Conservation (phyloP, 2,888 invertebrate genomes). For the Ectemnius lituratus region DNA sequence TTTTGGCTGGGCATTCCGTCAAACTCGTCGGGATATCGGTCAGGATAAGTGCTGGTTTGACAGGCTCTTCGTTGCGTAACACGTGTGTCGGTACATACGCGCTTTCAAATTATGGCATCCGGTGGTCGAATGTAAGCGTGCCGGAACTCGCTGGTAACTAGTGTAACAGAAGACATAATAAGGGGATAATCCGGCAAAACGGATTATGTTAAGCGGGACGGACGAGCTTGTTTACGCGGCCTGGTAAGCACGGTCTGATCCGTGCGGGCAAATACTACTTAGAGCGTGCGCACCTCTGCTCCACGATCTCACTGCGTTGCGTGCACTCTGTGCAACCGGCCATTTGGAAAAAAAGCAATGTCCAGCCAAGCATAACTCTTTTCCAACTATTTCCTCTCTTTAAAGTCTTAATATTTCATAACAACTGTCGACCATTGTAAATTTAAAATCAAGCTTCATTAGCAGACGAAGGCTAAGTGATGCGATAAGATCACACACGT, state of each 20-base stretch:
- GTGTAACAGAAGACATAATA: conserved; percentile 53
- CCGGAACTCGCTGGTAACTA: conserved; percentile 30
- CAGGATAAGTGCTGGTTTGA: no score
- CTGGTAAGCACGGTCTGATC: conserved; percentile 23
- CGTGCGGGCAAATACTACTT: conserved; percentile 30
- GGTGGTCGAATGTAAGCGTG: conserved; percentile 30
- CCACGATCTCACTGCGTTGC: neutral
- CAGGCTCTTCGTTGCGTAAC: no score
- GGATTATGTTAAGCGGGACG: conserved; percentile 44
- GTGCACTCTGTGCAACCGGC: neutral
- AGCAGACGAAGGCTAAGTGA: neutral
- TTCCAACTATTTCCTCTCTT: neutral
- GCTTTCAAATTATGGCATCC: conserved; percentile 24
- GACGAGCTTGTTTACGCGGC: conserved; percentile 40
- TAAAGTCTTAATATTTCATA: neutral
- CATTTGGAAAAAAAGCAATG: neutral
- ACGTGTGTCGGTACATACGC: no score
- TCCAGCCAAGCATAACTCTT: neutral
- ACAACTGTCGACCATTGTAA: no score
- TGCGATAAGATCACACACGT: neutral
- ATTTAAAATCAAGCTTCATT: neutral
- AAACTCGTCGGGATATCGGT: no score
- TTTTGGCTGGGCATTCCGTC: no score
- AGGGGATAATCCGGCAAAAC: conserved; percentile 55
- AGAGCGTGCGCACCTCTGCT: neutral